phyloP scores from a whole-genome alignment of 1,140 invertebrate species.

The Apis laboriosa region DNA sequence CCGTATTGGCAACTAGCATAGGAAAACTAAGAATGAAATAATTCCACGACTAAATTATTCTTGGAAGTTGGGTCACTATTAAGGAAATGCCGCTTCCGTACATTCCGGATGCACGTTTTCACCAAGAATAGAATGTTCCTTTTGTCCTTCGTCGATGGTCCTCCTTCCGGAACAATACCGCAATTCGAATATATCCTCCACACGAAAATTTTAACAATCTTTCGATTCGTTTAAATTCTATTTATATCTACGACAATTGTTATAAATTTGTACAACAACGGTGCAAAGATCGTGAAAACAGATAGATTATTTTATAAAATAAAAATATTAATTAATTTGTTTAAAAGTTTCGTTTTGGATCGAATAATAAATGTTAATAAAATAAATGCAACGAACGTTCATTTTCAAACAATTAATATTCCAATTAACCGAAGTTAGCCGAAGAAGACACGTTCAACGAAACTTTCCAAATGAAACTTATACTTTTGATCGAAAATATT shows the following conservation, averaged over 20 bases:
- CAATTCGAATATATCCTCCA: neutral
- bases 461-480: too few relatives aligned
- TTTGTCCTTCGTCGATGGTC: neutral
- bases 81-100: constrained; percentile 41
- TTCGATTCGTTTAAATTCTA: too few relatives aligned
- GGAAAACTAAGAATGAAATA: constrained; percentile 18
- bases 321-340: too few relatives aligned
- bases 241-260: too few relatives aligned
- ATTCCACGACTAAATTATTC: constrained; percentile 29
- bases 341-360: too few relatives aligned
- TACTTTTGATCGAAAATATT: too few relatives aligned
- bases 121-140: constrained; percentile 9
- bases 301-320: too few relatives aligned
- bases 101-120: constrained; percentile 33
- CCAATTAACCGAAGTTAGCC: neutral
- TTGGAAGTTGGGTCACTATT: constrained; percentile 12
- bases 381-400: neutral
- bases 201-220: too few relatives aligned
- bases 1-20: neutral
- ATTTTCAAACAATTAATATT: neutral
- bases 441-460: too few relatives aligned
- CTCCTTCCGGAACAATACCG: neutral
- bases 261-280: too few relatives aligned
- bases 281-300: too few relatives aligned
- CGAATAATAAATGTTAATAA: too few relatives aligned